phyloP scores from a whole-genome alignment of 2,888 invertebrate genomes.

The Periphyllus acericola region DNA sequence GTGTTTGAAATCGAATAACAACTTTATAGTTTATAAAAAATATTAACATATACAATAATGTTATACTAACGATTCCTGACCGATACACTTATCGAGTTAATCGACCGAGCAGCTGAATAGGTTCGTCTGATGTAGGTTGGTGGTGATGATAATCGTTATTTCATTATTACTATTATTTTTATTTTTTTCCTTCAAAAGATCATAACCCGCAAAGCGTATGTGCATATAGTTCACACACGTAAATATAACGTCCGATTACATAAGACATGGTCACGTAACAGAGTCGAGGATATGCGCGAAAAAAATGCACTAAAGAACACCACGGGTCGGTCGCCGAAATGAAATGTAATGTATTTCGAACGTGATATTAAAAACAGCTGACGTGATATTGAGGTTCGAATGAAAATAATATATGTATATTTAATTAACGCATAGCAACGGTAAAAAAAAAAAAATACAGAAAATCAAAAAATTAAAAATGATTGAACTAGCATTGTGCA shows the following conservation, averaged over 20 bases:
- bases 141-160: neutral
- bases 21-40: neutral
- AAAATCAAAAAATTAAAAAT: too few relatives aligned
- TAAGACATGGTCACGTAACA: conserved; percentile 23
- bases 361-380: too few relatives aligned
- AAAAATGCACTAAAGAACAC: neutral
- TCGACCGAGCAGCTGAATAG: neutral
- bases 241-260: conserved; percentile 24
- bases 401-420: too few relatives aligned
- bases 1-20: conserved; percentile 20
- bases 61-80: neutral
- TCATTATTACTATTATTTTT: neutral
- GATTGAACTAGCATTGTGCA: too few relatives aligned
- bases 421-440: too few relatives aligned
- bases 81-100: neutral
- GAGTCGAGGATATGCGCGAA: neutral
- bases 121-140: neutral
- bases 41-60: neutral
- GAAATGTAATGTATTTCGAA: too few relatives aligned
- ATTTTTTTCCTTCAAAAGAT: neutral
- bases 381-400: too few relatives aligned
- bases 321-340: neutral
- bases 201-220: neutral
- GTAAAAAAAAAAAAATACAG: too few relatives aligned
- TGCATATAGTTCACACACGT: neutral